Percentiles rank a stretch among this genome's conserved stretches.
Conservation (phyloP, 2,797 vertebrate genomes). For the Telmatherina bonti region DNA sequence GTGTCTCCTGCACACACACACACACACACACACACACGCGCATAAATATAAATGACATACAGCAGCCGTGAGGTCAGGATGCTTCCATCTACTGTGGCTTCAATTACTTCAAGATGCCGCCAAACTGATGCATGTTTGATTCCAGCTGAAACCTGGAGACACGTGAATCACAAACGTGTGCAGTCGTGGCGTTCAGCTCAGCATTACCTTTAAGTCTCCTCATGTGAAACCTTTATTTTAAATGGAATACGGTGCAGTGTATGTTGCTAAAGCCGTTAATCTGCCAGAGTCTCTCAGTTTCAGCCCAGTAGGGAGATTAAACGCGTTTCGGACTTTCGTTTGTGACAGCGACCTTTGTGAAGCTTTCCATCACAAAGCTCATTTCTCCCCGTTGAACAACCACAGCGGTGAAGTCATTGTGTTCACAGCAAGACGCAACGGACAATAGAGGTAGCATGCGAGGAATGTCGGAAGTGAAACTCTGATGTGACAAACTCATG, state of each 20-base stretch:
- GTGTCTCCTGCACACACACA: conserved; percentile 88
- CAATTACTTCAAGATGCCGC: conserved; percentile 20
- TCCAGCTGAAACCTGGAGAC: conserved; percentile 35
- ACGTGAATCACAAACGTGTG: conserved; percentile 61
- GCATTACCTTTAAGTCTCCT: neutral
- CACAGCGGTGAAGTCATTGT: conserved; percentile 59
- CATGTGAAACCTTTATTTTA: neutral
- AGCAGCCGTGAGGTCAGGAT: conserved; percentile 26
- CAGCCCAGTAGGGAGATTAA: neutral
- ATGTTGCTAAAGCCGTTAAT: neutral
- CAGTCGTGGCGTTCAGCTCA: conserved; percentile 30
- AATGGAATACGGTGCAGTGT: neutral
- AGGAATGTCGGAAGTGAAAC: conserved; percentile 84
- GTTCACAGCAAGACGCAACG: conserved; percentile 19
- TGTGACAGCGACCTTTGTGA: conserved; percentile 35
- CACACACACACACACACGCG: conserved; percentile 29
- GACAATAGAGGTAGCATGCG: conserved; percentile 69
- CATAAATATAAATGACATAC: conserved; percentile 40
- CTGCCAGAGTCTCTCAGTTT: neutral
- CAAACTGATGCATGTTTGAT: conserved; percentile 30
- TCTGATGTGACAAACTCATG: conserved; percentile 46
- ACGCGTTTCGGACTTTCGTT: conserved; percentile 12
- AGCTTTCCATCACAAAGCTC: conserved; percentile 24
- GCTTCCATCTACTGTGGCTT: conserved; percentile 34
- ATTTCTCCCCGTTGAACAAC: conserved; percentile 36